Percentiles rank a stretch among this genome's conserved stretches.
Evolutionary conservation across 2,113 vertebrate species (phyloP).

Genomic region (Dipodomys ordii): DNA sequence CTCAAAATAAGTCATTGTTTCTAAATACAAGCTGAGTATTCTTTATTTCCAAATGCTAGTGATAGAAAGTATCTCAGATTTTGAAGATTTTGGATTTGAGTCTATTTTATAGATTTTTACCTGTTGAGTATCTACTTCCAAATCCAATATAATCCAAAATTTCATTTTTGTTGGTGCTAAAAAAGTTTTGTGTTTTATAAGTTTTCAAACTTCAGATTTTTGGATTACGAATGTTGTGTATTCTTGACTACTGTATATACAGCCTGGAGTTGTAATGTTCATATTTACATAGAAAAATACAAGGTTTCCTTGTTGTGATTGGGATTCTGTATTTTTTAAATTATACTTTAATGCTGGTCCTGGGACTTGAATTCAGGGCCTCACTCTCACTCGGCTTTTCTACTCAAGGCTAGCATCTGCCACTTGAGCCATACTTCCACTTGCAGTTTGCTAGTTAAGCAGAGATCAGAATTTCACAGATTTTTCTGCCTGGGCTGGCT

Average conservation of each 20-base stretch:
- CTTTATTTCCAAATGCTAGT: not conserved
- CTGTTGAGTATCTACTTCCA: not conserved
- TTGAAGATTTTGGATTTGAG: not conserved
- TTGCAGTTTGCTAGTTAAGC: too few species aligned
- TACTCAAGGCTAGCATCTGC: too few species aligned
- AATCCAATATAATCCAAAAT: not conserved
- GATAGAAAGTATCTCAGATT: not conserved
- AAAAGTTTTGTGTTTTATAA: not conserved
- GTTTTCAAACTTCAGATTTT: not conserved
- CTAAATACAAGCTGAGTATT: not conserved
- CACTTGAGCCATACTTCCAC: too few species aligned
- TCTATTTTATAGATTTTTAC: not conserved
- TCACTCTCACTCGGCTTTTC: too few species aligned
- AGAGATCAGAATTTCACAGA: too few species aligned
- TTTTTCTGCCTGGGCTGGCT: too few species aligned
- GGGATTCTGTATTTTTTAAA: too few species aligned
- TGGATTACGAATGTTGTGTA: not conserved
- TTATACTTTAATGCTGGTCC: too few species aligned
- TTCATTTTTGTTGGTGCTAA: not conserved
- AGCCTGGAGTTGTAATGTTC: not conserved
- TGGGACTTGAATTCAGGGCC: too few species aligned
- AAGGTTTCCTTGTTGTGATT: not conserved
- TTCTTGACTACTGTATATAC: not conserved
- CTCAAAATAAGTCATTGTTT: conserved; percentile 35
- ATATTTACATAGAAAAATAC: not conserved